Percentiles rank a stretch among this genome's conserved stretches.
phyloP scores from a whole-genome alignment of 2,113 vertebrate species.

The Ptilonorhynchus violaceus region DNA sequence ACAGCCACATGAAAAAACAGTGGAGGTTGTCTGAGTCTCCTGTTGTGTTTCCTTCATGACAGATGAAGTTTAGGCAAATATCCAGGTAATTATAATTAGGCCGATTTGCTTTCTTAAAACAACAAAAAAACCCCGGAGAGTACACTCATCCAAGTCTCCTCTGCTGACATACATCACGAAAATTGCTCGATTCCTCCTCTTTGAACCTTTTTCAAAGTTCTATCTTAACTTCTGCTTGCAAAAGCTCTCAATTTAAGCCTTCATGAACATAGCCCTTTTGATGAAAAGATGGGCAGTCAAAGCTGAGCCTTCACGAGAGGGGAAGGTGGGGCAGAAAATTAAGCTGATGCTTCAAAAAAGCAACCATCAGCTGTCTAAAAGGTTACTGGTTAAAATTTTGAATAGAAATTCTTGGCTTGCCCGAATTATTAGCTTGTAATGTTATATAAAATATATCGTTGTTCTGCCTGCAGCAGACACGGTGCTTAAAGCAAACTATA shows the following conservation, averaged over 20 bases:
- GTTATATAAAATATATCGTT: not conserved
- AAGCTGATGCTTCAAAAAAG: constrained; percentile 12
- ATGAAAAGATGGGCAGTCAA: not conserved
- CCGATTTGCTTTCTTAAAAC: constrained; percentile 13
- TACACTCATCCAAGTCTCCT: not conserved
- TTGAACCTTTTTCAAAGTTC: constrained; percentile 45
- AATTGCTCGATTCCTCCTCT: constrained; percentile 30
- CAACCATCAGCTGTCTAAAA: constrained; percentile 8
- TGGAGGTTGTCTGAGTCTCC: constrained; percentile 8
- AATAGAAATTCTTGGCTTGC: constrained; percentile 38
- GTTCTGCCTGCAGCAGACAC: constrained; percentile 23
- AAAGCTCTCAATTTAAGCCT: not conserved
- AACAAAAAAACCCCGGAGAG: not conserved
- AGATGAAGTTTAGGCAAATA: constrained; percentile 45
- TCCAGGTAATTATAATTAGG: constrained; percentile 37
- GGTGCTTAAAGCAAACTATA: constrained; percentile 8
- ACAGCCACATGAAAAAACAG: constrained; percentile 12
- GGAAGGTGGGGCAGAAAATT: not conserved
- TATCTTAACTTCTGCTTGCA: not conserved
- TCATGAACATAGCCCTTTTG: not conserved
- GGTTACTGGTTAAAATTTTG: constrained; percentile 17
- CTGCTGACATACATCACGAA: constrained; percentile 14
- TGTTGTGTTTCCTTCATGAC: constrained; percentile 21
- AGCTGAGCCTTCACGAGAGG: not conserved
- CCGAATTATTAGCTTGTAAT: not conserved